phyloP scores from a whole-genome alignment of 2,797 vertebrate genomes.

The Ibycter americanus region DNA sequence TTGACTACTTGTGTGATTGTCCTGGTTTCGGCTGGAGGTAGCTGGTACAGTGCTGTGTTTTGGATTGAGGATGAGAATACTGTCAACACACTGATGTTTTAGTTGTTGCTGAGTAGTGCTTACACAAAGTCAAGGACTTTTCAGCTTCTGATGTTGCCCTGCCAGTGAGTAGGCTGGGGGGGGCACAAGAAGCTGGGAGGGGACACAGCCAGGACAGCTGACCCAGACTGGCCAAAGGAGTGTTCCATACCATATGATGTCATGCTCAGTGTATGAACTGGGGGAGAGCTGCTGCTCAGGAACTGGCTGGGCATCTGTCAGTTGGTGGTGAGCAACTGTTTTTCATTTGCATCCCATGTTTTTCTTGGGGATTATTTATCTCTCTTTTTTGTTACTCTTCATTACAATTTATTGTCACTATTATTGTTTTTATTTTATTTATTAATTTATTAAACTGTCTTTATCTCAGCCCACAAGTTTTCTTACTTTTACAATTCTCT shows the following conservation, averaged over 20 bases:
- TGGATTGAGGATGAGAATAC: too few relatives aligned
- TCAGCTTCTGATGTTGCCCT: neutral
- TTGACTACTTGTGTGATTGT: neutral
- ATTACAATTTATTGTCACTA: too few relatives aligned
- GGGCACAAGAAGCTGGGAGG: neutral
- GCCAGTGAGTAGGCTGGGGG: too few relatives aligned
- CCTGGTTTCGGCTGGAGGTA: too few relatives aligned
- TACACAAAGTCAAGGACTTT: neutral
- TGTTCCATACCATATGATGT: neutral
- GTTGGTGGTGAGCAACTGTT: neutral
- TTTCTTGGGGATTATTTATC: neutral
- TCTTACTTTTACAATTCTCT: neutral
- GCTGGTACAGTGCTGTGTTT: too few relatives aligned
- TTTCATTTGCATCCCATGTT: neutral
- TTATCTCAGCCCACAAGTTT: too few relatives aligned
- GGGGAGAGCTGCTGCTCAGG: too few relatives aligned
- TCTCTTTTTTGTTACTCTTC: neutral
- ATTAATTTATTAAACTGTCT: too few relatives aligned
- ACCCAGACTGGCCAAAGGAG: neutral
- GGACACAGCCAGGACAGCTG: neutral
- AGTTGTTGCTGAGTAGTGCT: neutral
- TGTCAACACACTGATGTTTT: too few relatives aligned
- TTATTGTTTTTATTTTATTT: too few relatives aligned
- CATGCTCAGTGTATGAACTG: too few relatives aligned
- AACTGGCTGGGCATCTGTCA: neutral